Evolutionary conservation across 1,140 invertebrate species (phyloP).

Genomic region (Polypedilum vanderplanki): DNA sequence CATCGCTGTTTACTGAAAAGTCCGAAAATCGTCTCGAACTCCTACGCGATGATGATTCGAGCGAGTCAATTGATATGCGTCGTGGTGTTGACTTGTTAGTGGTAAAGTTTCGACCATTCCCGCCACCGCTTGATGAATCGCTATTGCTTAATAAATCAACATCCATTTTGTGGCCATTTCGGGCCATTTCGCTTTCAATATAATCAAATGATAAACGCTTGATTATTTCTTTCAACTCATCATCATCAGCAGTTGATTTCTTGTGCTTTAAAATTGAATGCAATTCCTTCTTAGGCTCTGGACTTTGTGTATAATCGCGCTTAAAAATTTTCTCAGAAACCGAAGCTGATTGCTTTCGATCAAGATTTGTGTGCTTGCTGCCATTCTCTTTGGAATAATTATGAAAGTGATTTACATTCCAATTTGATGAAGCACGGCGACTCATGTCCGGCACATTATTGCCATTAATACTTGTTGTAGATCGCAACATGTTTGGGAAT

Average conservation of each 20-base stretch:
- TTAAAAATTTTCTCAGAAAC: constrained; percentile 1
- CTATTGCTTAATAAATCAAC: constrained; percentile 18
- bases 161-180: constrained; percentile 9
- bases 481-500: constrained; percentile 3
- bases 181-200: constrained; percentile 16
- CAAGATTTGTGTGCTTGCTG: background rate
- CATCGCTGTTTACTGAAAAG: constrained; percentile 21
- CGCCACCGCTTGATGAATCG: constrained; percentile 23
- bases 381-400: background rate
- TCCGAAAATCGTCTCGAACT: constrained; percentile 25
- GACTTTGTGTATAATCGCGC: background rate
- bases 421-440: constrained; percentile 11
- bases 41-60: constrained; percentile 23
- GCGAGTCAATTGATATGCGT: constrained; percentile 21
- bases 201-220: constrained; percentile 26
- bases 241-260: background rate
- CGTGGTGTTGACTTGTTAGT: background rate
- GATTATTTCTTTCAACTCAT: constrained; percentile 15
- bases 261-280: constrained; percentile 24
- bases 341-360: constrained; percentile 1
- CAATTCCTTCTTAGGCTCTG: constrained; percentile 7
- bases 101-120: background rate
- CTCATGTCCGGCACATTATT: constrained; percentile 6
- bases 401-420: constrained; percentile 25
- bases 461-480: background rate